Conservation (phyloP, 1,140 invertebrate genomes). For the Drosophila grimshawi region DNA sequence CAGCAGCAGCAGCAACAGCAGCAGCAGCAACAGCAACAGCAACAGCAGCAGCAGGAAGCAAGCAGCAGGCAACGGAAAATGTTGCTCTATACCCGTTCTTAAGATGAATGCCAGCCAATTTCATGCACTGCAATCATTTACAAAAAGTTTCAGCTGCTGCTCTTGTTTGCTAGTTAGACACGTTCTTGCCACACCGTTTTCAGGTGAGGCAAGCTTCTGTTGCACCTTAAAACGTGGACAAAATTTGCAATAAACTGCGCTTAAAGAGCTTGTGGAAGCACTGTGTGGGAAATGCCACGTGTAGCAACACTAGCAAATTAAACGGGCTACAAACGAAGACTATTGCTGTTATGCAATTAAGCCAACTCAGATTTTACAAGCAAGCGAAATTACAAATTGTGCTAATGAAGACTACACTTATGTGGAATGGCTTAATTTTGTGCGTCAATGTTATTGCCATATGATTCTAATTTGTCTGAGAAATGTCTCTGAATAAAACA, state of each 20-base stretch:
- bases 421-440: no score
- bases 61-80: background rate
- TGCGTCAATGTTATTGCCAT: no score
- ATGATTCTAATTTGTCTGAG: background rate
- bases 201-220: conserved; percentile 1
- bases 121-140: conserved; percentile 57
- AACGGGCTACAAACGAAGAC: background rate
- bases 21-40: conserved; percentile 3
- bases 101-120: conserved; percentile 33
- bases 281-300: background rate
- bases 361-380: conserved; percentile 1
- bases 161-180: conserved; percentile 18
- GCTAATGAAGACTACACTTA: no score
- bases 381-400: no score
- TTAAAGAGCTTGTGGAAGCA: conserved; percentile 38
- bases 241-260: conserved; percentile 28
- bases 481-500: background rate
- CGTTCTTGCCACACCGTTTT: conserved; percentile 15
- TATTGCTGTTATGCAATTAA: conserved; percentile 4
- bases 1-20: conserved; percentile 5
- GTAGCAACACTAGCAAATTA: background rate
- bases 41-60: background rate
- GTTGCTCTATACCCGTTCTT: background rate
- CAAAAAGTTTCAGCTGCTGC: conserved; percentile 57
- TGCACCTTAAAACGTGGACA: conserved; percentile 40